Evolutionary conservation across 2,113 vertebrate species (phyloP).

Genomic region (Prinia subflava): DNA sequence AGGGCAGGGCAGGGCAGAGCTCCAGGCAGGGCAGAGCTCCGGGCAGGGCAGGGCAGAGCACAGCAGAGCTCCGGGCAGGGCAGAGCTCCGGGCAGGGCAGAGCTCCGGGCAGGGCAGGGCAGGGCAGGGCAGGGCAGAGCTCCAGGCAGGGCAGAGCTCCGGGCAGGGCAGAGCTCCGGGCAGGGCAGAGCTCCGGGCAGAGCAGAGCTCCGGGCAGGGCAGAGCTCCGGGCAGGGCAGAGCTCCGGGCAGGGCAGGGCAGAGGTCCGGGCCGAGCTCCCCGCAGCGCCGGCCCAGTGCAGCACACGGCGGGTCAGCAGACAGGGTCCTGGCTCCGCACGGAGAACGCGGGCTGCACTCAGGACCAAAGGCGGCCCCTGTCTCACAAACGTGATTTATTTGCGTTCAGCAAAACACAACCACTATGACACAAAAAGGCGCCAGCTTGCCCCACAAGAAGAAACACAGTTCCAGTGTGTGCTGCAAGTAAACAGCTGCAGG

Average conservation of each 20-base stretch:
- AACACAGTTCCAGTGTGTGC: background rate
- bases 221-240: no score
- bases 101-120: accelerated
- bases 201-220: no score
- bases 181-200: background rate
- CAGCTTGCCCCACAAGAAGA: background rate
- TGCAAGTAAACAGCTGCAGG: background rate
- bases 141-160: accelerated
- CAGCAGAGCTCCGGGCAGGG: no score
- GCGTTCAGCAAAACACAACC: background rate
- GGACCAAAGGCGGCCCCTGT: background rate
- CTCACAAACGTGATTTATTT: background rate
- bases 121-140: background rate
- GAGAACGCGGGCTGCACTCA: background rate
- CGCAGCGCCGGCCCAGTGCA: accelerated
- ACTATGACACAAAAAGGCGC: background rate
- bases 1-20: no score
- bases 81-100: no score
- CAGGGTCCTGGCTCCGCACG: background rate
- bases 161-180: accelerated
- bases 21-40: no score
- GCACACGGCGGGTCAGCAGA: background rate
- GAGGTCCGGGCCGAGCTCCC: accelerated
- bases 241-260: no score
- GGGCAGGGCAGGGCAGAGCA: no score